A percentile compares a stretch with the other conserved stretches of the same genome.
Evolutionary conservation across 2,113 vertebrate species (phyloP).

Genomic region (Columbina picui): DNA sequence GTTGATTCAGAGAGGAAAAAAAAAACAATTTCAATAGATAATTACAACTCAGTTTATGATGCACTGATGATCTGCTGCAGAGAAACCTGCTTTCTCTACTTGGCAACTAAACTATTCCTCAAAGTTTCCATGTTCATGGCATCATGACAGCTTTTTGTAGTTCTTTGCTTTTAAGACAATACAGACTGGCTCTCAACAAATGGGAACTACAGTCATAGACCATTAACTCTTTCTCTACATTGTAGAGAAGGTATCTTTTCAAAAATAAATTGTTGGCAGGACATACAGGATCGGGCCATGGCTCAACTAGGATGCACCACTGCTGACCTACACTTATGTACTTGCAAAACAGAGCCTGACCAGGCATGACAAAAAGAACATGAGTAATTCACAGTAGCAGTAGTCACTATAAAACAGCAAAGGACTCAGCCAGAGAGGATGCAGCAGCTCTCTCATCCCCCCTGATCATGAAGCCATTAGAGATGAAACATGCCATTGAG

Average conservation of each 20-base stretch:
- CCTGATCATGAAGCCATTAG: not conserved
- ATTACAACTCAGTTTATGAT: not conserved
- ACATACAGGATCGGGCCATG: not conserved
- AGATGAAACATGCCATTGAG: not conserved
- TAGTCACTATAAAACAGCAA: not conserved
- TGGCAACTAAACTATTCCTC: not conserved
- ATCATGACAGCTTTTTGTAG: not conserved
- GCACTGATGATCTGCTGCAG: not conserved
- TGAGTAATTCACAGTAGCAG: rapidly evolving
- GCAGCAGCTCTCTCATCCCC: not conserved
- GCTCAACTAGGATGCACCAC: rapidly evolving
- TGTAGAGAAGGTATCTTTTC: not conserved
- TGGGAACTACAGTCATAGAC: not conserved
- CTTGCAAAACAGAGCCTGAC: not conserved
- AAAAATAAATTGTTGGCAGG: not conserved
- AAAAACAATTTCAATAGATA: not conserved
- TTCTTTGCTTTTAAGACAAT: not conserved
- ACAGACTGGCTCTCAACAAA: not conserved
- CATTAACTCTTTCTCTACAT: not conserved
- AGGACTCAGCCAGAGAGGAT: not conserved
- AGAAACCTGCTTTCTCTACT: not conserved
- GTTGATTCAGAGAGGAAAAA: not conserved
- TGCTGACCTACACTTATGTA: not conserved
- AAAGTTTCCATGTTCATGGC: not conserved
- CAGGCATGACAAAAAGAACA: not conserved